Percentiles rank a stretch among this genome's conserved stretches.
Conservation (phyloP, 2,888 invertebrate genomes). For the Acronicta psi region DNA sequence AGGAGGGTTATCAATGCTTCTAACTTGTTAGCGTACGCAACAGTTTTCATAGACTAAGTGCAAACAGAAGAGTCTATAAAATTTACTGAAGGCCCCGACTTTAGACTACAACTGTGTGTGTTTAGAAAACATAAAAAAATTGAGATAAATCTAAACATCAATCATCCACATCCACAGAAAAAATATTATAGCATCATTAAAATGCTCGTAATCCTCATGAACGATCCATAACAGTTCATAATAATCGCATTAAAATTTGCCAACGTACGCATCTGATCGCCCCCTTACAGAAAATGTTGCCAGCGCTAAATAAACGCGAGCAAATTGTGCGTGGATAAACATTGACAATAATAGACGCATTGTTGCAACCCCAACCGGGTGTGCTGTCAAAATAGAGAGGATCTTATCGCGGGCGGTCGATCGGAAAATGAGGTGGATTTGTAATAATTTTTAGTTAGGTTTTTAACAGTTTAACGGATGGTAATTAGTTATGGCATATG, state of each 20-base stretch:
- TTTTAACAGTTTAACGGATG: not conserved
- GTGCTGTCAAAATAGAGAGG: constrained; percentile 59
- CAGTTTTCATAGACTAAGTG: too few species aligned
- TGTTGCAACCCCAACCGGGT: constrained; percentile 74
- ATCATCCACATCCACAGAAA: not conserved
- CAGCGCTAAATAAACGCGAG: constrained; percentile 83
- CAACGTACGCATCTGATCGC: constrained; percentile 52
- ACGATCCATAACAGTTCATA: constrained; percentile 51
- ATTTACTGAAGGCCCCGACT: too few species aligned
- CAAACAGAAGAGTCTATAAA: too few species aligned
- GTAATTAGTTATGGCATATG: not conserved
- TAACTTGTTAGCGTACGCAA: too few species aligned
- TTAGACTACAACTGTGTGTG: not conserved
- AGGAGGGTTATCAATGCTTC: too few species aligned
- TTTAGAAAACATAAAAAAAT: not conserved
- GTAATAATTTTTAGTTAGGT: constrained; percentile 44
- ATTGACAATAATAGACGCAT: constrained; percentile 83
- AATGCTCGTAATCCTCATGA: constrained; percentile 42
- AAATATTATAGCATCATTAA: constrained; percentile 39
- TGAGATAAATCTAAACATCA: not conserved
- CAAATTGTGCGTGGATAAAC: constrained; percentile 89
- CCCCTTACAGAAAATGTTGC: constrained; percentile 74
- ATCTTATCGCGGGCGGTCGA: constrained; percentile 55
- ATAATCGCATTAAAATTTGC: constrained; percentile 72
- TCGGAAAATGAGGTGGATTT: constrained; percentile 61